These are phyloP conservation scores for Falco naumanni DNA, from an alignment of 2,797 vertebrate species.

Conservation along the genomic window DNA sequence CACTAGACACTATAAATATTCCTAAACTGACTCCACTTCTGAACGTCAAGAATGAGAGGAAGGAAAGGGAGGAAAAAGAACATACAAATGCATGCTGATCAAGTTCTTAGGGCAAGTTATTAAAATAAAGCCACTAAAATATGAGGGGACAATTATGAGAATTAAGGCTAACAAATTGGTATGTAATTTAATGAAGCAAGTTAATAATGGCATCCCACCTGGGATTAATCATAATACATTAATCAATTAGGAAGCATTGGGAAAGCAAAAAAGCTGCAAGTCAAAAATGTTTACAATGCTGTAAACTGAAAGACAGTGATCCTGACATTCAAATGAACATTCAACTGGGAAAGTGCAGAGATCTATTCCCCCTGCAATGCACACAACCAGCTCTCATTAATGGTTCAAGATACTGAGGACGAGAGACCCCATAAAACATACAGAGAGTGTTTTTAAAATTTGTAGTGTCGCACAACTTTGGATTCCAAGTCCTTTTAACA, in stretches of 20 bases:
- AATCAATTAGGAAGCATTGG: slow-evolving; percentile 33
- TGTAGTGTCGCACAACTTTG: background rate
- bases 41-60: slow-evolving; percentile 17
- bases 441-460: background rate
- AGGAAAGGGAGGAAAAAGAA: background rate
- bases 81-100: background rate
- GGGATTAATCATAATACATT: slow-evolving; percentile 28
- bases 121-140: background rate
- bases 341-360: background rate
- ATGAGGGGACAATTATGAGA: background rate
- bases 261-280: background rate
- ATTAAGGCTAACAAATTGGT: slow-evolving; percentile 6
- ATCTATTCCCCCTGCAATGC: background rate
- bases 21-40: background rate
- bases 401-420: background rate
- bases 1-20: background rate
- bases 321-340: background rate
- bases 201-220: slow-evolving; percentile 10
- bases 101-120: background rate
- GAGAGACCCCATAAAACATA: background rate
- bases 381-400: background rate
- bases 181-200: slow-evolving; percentile 34
- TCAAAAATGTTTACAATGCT: background rate
- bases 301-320: background rate
- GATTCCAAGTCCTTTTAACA: background rate